Conservation (phyloP, 2,113 vertebrate species). For the Gulo gulo region DNA sequence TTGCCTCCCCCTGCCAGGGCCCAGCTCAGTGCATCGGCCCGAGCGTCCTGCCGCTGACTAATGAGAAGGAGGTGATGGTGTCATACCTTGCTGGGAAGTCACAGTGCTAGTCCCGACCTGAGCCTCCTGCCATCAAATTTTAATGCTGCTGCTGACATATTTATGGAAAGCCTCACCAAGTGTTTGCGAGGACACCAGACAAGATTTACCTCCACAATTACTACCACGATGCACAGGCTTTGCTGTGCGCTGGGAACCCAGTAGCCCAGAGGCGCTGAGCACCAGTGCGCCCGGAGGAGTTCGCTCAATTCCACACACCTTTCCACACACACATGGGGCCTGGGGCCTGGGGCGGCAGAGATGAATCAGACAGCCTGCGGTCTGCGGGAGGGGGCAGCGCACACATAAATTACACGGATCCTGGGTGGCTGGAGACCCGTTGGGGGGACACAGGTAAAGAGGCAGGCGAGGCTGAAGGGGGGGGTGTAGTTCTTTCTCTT, state of each 20-base stretch:
- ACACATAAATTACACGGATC: slow-evolving; percentile 28
- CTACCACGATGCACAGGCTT: slow-evolving; percentile 56
- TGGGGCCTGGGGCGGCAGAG: background rate
- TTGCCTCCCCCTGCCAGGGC: background rate
- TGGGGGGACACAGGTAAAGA: background rate
- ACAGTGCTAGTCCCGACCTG: slow-evolving; percentile 82
- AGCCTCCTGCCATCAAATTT: slow-evolving; percentile 88
- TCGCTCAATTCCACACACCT: slow-evolving; percentile 13
- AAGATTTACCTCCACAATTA: slow-evolving; percentile 85
- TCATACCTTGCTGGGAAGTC: slow-evolving; percentile 87
- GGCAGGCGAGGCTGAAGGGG: background rate
- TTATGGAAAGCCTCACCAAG: slow-evolving; percentile 83
- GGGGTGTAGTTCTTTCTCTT: background rate
- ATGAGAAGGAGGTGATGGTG: slow-evolving; percentile 84
- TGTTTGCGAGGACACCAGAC: slow-evolving; percentile 78
- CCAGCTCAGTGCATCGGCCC: slow-evolving; percentile 55
- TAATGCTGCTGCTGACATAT: slow-evolving; percentile 87
- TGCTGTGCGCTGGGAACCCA: slow-evolving; percentile 68
- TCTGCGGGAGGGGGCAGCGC: slow-evolving; percentile 32
- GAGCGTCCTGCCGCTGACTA: slow-evolving; percentile 78
- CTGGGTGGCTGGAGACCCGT: background rate
- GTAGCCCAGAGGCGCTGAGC: background rate
- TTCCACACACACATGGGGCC: too few species aligned
- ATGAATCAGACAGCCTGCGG: slow-evolving; percentile 65
- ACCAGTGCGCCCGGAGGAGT: background rate